phyloP scores from a whole-genome alignment of 1,140 invertebrate species.

The Brachystomella parvula region DNA sequence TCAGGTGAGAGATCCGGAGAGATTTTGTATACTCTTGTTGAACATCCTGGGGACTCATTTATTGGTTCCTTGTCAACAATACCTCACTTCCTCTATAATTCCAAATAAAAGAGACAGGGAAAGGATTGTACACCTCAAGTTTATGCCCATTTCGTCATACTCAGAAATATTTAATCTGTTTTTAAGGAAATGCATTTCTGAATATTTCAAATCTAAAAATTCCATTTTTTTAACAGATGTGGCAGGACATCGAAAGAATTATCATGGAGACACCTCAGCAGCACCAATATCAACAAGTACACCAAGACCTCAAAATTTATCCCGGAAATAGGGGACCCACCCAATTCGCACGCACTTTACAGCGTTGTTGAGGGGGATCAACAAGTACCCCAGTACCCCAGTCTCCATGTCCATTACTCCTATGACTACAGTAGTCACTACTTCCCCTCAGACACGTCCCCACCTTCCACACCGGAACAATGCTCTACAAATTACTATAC shows the following conservation, averaged over 20 bases:
- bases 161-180: no score
- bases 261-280: constrained; percentile 39
- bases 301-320: no score
- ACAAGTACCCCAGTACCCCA: neutral
- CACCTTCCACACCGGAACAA: constrained; percentile 46
- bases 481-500: constrained; percentile 14
- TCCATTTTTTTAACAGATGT: constrained; percentile 44
- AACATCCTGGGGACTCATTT: neutral
- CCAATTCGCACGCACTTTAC: neutral
- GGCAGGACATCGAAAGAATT: constrained; percentile 49
- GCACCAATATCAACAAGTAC: constrained; percentile 9
- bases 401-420: neutral
- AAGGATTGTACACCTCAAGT: neutral
- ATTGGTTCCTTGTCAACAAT: constrained; percentile 6
- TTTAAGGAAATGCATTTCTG: neutral
- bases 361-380: constrained; percentile 9
- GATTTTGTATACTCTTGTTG: neutral
- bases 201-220: neutral
- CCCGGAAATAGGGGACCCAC: no score
- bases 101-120: neutral
- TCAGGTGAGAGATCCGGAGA: neutral
- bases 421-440: constrained; percentile 6
- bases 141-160: no score
- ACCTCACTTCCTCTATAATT: neutral
- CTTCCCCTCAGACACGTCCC: constrained; percentile 44